Conservation (phyloP, 2,888 invertebrate genomes). For the Agriotes lineatus region DNA sequence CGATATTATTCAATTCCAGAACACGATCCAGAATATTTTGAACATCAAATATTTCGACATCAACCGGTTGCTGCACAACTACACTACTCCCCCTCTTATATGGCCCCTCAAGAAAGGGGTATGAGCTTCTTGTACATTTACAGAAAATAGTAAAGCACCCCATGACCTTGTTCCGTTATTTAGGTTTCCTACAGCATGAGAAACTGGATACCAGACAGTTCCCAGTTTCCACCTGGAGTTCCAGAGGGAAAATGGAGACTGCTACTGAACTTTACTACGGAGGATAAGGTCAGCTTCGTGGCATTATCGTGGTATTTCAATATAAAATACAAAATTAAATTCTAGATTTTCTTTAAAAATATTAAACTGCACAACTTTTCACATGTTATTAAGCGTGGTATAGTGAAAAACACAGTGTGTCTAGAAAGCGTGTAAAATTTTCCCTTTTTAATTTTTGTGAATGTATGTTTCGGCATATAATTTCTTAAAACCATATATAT, state of each 20-base stretch:
- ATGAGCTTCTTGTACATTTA: no score
- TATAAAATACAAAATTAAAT: not conserved
- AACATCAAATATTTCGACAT: constrained; percentile 21
- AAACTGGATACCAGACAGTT: constrained; percentile 27
- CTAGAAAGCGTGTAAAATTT: no score
- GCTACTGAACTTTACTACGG: not conserved
- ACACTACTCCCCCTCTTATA: constrained; percentile 4
- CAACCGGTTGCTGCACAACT: constrained; percentile 1
- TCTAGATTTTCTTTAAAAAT: no score
- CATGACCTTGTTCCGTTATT: no score
- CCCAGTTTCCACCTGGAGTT: constrained; percentile 20
- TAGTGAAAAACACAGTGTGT: no score
- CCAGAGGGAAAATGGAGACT: constrained; percentile 26
- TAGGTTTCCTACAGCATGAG: constrained; percentile 19
- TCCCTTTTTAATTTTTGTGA: no score
- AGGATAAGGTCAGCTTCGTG: no score
- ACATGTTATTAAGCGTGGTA: no score
- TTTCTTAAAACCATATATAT: no score
- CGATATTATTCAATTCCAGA: constrained; percentile 19
- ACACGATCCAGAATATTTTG: constrained; percentile 5
- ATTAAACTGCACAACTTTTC: no score
- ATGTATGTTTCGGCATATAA: no score
- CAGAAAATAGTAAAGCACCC: no score
- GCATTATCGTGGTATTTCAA: not conserved
- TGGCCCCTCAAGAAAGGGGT: constrained; percentile 14